These are phyloP conservation scores for Heliconius congener DNA, from an alignment of 1,140 invertebrate genomes.

Conservation along the genomic window DNA sequence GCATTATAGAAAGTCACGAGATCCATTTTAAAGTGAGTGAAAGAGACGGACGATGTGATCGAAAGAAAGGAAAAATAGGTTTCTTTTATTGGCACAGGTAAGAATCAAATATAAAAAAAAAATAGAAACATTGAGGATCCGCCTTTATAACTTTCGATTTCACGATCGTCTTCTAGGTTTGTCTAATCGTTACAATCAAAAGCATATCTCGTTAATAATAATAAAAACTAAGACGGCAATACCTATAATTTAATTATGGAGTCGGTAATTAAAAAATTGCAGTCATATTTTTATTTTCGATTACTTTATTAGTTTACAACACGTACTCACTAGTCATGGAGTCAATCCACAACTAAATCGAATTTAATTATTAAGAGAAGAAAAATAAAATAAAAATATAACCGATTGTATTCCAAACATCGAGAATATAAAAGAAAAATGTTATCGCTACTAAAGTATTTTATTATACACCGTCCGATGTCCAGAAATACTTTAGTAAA, in stretches of 20 bases:
- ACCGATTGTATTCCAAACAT: not conserved
- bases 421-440: conserved; percentile 50
- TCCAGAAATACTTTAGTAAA: conserved; percentile 69
- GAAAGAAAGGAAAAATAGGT: not conserved
- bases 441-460: conserved; percentile 71
- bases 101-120: not conserved
- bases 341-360: not conserved
- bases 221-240: not conserved
- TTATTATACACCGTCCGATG: conserved; percentile 74
- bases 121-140: not conserved
- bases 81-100: conserved; percentile 13
- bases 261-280: conserved; percentile 4
- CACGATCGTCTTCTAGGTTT: not conserved
- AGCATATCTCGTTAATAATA: not conserved
- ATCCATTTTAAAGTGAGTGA: not conserved
- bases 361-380: conserved; percentile 9
- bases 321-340: not conserved
- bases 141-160: not conserved
- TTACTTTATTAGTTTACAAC: not conserved
- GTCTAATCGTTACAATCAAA: conserved; percentile 2
- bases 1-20: not conserved
- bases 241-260: conserved; percentile 2
- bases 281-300: conserved; percentile 9
- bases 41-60: not conserved
- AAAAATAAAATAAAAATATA: conserved; percentile 24